Evolutionary conservation across 2,797 vertebrate genomes (phyloP).

Genomic region (Fistularia tabacaria): DNA sequence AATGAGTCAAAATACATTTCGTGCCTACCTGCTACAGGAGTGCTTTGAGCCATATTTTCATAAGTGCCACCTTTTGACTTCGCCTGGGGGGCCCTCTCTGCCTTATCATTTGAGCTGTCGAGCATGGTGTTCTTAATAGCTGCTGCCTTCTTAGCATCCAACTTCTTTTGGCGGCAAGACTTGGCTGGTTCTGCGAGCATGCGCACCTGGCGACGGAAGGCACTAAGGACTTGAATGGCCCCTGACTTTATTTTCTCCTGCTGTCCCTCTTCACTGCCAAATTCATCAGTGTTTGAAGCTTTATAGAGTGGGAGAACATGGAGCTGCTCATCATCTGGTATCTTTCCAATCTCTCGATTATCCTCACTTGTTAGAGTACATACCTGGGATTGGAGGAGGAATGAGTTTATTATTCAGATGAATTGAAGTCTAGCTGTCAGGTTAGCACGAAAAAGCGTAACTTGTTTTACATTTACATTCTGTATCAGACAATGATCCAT

Average conservation of each 20-base stretch:
- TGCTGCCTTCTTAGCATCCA: constrained; percentile 90
- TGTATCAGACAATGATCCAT: not conserved
- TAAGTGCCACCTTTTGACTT: constrained; percentile 80
- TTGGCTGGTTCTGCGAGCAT: constrained; percentile 93
- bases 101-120: constrained; percentile 79
- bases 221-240: constrained; percentile 90
- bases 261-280: constrained; percentile 88
- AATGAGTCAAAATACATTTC: too few species aligned
- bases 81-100: constrained; percentile 80
- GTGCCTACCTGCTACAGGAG: constrained; percentile 63
- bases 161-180: constrained; percentile 92
- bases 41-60: constrained; percentile 66
- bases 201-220: constrained; percentile 90
- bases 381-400: constrained; percentile 74
- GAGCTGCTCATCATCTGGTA: constrained; percentile 94
- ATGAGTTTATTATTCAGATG: constrained; percentile 4
- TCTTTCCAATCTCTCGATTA: constrained; percentile 88
- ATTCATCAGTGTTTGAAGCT: constrained; percentile 90
- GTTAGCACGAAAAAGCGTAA: not conserved
- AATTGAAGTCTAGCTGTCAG: not conserved
- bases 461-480: too few species aligned
- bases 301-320: constrained; percentile 96
- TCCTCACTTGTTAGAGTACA: constrained; percentile 96
- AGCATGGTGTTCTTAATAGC: constrained; percentile 83
- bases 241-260: constrained; percentile 89